Evolutionary conservation across 2,113 vertebrate genomes (phyloP), one percentile per base, ranked within the genome.

Genomic region (Sapayoa aenigma): DNA sequence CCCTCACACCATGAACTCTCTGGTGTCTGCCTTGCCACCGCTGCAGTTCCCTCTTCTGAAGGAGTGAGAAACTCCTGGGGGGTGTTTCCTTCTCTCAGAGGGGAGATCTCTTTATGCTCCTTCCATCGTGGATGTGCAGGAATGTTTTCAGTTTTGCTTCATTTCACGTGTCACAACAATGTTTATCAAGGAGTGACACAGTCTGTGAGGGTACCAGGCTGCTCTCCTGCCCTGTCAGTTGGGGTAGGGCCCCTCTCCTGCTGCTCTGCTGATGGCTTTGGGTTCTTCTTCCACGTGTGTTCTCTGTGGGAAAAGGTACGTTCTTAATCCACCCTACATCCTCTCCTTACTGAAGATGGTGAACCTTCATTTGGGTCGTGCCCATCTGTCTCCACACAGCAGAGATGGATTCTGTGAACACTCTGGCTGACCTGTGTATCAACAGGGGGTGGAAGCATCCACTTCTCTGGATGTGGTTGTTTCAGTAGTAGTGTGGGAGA

Each of bases 71-170:
- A 22, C 47, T 84, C 25, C 62, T 35, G 37, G 72, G 12, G 73
- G 73, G 82, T 22, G 27, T 81, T 33, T 67, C 55, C 27, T 52
- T 52, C 2, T 2, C 0, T 0, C 17, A 66, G 30, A 74, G 79
- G 73, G 68, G 76, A 72, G 67, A 47, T 24, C 14, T n/a, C 60
- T 42, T n/a, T 6, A 1, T 23, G 39, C 56, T 77, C 72, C 22
- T 24, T 37, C 19, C 62, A 46, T 44, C 35, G 42, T 0, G 0
- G 22, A 31, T 3, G 0, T 9, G 22, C 62, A 31, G 9, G 1
- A 37, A 3, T 6, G 11, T 58, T 74, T 69, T 28, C 52, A 49
- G 31, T 18, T 82, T 23, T 30, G 46, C 31, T 42, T 56, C 2
- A 1, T 41, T 44, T 75, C 50, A 19, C 9, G 0, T 25, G 30